Base-by-base conservation (phyloP, 2,113 vertebrate species). In the Astur gentilis region DNA sequence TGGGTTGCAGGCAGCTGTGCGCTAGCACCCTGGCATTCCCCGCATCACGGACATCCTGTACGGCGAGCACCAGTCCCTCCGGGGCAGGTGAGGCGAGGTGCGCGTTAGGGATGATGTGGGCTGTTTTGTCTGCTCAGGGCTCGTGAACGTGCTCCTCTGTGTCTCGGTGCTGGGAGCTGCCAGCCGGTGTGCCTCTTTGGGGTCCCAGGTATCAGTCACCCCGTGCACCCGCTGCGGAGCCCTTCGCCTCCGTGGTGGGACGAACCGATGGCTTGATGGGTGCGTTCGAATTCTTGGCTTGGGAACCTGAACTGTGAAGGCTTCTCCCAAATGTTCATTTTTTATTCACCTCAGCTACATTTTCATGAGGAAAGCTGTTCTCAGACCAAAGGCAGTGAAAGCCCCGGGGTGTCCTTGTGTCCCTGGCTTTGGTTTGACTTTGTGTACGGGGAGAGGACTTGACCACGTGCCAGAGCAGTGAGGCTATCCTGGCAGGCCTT, bases 401-500 rank as follows among this genome's bases (percentile, higher is more conserved):
- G 40, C 36, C 50, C 32, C 11, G 3, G 22, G 26, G 12, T 58
- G 36, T 82, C 54, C 49, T 93, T 85, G 27, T 92, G 57, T 50
- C 71, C 17, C 77, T 93, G 83, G 80, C 45, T 95, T 94, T 21
- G 14, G 75, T 96, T 86, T 97, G 95, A 94, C 92, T 95, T 97
- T 97, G 93, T 88, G 78, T 83, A 12, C 16, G 15, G 64, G 83
- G 78, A 96, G 57, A 87, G 82, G 87, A 81, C 47, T 92, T 97
- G 97, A 95, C 60, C 29, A 6, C 0, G 10, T 84, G 96, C 97
- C 97, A 98, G 93, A 90, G 42, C 65, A 44, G 61, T 95, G 93
- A 95, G 80, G 67, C 86, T 70, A 40, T 89, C 67, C 90, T 98
- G 97, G 96, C 97, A 96, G 90, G 45, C 60, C 83, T 95, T 97